Evolutionary conservation across 2,113 vertebrate genomes (phyloP).

Genomic region (Cavia aperea): DNA sequence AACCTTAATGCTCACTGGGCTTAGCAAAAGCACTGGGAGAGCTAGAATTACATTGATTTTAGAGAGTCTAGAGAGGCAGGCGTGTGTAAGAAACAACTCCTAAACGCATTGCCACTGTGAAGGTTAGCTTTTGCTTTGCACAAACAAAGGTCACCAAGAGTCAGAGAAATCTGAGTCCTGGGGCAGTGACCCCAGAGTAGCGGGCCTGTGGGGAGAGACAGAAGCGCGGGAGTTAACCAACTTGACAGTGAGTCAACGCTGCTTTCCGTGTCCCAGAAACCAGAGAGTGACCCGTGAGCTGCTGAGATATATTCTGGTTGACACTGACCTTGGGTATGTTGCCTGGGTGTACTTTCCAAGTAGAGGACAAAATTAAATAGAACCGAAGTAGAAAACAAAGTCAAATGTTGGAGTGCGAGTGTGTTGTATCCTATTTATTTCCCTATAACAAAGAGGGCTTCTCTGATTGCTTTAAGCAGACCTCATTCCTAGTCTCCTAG

Average conservation of each 20-base stretch:
- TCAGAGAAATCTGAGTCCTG: constrained; percentile 68
- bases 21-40: constrained; percentile 15
- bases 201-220: not conserved
- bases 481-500: not conserved
- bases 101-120: constrained; percentile 39
- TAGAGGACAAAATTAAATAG: not conserved
- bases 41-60: constrained; percentile 34
- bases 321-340: not conserved
- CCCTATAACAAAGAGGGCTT: not conserved
- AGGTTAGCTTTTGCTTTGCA: constrained; percentile 49
- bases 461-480: not conserved
- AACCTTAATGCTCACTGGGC: not conserved
- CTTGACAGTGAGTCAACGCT: constrained; percentile 45
- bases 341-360: not conserved
- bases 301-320: constrained; percentile 1
- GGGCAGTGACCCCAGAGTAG: constrained; percentile 3
- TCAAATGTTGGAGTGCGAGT: not conserved
- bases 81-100: not conserved
- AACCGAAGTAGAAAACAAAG: not conserved
- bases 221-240: constrained; percentile 59
- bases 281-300: constrained; percentile 31
- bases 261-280: constrained; percentile 70
- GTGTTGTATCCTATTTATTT: not conserved
- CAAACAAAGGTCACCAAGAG: constrained; percentile 54
- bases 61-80: constrained; percentile 21